Conservation (phyloP, 2,113 vertebrate genomes). For the Ceuthmochares aereus region DNA sequence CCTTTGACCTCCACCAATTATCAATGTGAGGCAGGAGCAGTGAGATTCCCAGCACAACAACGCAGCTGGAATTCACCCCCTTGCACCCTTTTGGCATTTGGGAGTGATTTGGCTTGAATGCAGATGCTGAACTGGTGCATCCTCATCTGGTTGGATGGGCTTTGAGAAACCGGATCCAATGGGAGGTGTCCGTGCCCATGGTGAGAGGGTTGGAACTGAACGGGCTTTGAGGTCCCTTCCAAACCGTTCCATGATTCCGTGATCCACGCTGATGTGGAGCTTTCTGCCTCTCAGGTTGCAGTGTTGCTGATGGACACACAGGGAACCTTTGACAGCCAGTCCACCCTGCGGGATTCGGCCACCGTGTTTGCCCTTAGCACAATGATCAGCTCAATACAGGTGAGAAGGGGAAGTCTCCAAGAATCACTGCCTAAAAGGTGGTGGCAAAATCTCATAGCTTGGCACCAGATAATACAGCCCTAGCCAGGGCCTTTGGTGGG, state of each 20-base stretch:
- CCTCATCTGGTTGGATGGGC: no score
- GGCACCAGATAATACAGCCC: not conserved
- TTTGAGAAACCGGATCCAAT: no score
- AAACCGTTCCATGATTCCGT: no score
- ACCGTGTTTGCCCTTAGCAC: slow-evolving; percentile 98
- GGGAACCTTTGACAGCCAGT: slow-evolving; percentile 98
- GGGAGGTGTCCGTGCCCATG: no score
- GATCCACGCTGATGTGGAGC: not conserved
- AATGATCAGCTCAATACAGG: slow-evolving; percentile 99
- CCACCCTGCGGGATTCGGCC: slow-evolving; percentile 94
- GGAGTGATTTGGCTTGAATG: not conserved
- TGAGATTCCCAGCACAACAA: not conserved
- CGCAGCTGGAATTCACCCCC: accelerated
- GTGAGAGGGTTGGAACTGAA: no score
- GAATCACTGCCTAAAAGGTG: not conserved
- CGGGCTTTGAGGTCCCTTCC: no score
- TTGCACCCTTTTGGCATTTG: accelerated
- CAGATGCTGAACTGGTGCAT: not conserved
- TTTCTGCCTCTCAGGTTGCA: slow-evolving; percentile 81
- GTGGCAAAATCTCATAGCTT: not conserved
- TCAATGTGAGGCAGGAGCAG: not conserved
- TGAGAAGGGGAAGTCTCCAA: slow-evolving; percentile 44
- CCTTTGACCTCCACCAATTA: accelerated
- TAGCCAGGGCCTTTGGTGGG: not conserved
- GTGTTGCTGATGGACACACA: slow-evolving; percentile 97